phyloP scores from a whole-genome alignment of 2,797 vertebrate genomes.

The Eurystomus glaucurus region DNA sequence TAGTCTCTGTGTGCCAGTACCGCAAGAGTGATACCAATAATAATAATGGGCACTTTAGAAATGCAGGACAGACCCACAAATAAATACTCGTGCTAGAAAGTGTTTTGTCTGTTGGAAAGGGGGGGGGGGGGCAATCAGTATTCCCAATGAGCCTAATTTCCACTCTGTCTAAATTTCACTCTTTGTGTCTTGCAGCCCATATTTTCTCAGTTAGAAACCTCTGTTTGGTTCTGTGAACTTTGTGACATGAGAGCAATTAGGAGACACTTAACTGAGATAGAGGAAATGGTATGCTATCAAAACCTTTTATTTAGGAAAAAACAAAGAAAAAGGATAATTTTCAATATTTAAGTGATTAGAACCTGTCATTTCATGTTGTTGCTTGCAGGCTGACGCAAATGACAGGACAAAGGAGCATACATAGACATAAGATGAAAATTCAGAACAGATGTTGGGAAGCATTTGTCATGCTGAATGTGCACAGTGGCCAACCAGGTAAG shows the following conservation, averaged over 20 bases:
- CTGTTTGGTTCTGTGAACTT: slow-evolving; percentile 22
- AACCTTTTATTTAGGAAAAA: background rate
- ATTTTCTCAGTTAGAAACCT: background rate
- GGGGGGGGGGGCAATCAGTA: background rate
- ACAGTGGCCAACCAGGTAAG: slow-evolving; percentile 58
- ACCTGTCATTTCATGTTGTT: slow-evolving; percentile 54
- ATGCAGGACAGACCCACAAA: background rate
- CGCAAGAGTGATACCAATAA: background rate
- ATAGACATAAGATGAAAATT: slow-evolving; percentile 71
- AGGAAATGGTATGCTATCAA: background rate
- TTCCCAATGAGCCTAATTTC: background rate
- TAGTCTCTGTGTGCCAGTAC: background rate
- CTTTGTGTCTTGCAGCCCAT: background rate
- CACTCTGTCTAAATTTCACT: background rate
- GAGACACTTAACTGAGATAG: slow-evolving; percentile 7
- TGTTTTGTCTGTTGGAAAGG: background rate
- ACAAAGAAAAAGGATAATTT: background rate
- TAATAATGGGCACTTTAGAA: background rate
- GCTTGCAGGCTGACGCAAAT: slow-evolving; percentile 65
- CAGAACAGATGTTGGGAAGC: slow-evolving; percentile 75
- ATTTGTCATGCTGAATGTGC: slow-evolving; percentile 36
- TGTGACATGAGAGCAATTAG: slow-evolving; percentile 15
- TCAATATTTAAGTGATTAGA: slow-evolving; percentile 62
- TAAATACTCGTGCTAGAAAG: background rate
- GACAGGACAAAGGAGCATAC: slow-evolving; percentile 51